These are phyloP conservation scores for Edolisoma coerulescens DNA, from an alignment of 2,113 vertebrate genomes.

Conservation along the genomic window DNA sequence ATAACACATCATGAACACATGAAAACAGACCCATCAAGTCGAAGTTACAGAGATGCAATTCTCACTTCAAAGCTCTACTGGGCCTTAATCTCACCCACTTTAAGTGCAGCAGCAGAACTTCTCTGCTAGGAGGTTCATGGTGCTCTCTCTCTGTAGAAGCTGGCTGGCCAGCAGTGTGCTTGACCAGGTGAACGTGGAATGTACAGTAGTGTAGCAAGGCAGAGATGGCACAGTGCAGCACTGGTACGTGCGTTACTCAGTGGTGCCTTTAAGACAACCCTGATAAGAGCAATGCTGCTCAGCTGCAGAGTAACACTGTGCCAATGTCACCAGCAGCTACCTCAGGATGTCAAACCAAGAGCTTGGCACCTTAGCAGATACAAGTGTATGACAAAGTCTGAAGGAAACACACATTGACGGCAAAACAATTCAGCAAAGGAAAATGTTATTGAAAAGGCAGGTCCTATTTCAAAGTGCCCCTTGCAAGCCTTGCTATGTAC, in stretches of 20 bases:
- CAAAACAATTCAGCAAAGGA: background rate
- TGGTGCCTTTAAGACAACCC: background rate
- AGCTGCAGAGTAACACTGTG: background rate
- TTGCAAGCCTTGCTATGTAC: background rate
- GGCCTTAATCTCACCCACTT: background rate
- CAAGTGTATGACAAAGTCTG: background rate
- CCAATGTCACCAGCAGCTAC: background rate
- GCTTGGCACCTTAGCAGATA: background rate
- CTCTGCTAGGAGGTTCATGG: background rate
- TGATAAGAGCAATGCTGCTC: background rate
- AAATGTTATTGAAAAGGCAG: background rate
- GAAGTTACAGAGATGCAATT: background rate
- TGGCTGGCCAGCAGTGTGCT: background rate
- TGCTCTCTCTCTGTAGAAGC: background rate
- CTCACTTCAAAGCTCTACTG: background rate
- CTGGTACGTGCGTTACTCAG: background rate
- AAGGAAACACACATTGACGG: background rate
- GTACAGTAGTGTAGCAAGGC: background rate
- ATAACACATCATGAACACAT: background rate
- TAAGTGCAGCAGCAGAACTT: background rate
- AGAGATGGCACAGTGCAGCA: background rate
- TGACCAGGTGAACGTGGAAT: background rate
- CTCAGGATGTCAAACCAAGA: background rate
- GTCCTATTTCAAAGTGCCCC: background rate
- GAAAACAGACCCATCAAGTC: background rate